Evolutionary conservation across 2,113 vertebrate species (phyloP), one percentile per base, ranked within the genome.

Genomic region (Lutjanus erythropterus): DNA sequence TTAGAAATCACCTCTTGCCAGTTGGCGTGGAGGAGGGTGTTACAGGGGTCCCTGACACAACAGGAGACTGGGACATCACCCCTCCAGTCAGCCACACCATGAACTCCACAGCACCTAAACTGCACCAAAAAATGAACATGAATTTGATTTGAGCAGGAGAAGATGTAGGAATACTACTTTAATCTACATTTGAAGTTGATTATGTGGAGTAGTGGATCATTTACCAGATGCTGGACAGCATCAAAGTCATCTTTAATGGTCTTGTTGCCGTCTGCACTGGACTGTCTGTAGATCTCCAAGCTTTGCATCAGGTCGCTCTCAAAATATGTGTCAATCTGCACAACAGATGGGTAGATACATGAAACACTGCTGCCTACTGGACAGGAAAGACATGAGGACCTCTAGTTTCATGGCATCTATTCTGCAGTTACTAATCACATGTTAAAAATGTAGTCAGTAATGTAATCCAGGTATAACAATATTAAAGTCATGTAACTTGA

Each of bases 31-130:
- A 11, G 9, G 16, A n/a, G 0, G 2, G 3, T 7, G 64, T 53
- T 33, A 44, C 88, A 91, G 18, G 89, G 89, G 49, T 90, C 60
- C 9, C 27, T 0, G 3, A 2, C 60, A 49, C 94, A 95, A 52
- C 93, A 94, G 12, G 94, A 94, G 7, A 89, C 12, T 0, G 93
- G 94, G 7, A 87, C 39, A 0, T 81, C 23, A 0, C 80, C 85
- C 37, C 65, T 52, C 94, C 94, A 95, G 82, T 95, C 93, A 8
- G 42, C 41, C 7, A n/a, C 42, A 9, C 91, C 70, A 18, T 75
- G 52, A 49, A 95, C 91, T 56, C 93, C 93, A 80, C 94, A 95
- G 71, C 94, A 95, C 37, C 35, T 18, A 23, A 95, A 92, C 94
- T 95, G 75, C 15, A 81, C 4, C 70, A 52, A 15, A 58, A 16